A percentile compares a stretch with the other conserved stretches of the same genome.
These are phyloP conservation scores for Nomada flava DNA, from an alignment of 2,888 invertebrate genomes.

Conservation along the genomic window DNA sequence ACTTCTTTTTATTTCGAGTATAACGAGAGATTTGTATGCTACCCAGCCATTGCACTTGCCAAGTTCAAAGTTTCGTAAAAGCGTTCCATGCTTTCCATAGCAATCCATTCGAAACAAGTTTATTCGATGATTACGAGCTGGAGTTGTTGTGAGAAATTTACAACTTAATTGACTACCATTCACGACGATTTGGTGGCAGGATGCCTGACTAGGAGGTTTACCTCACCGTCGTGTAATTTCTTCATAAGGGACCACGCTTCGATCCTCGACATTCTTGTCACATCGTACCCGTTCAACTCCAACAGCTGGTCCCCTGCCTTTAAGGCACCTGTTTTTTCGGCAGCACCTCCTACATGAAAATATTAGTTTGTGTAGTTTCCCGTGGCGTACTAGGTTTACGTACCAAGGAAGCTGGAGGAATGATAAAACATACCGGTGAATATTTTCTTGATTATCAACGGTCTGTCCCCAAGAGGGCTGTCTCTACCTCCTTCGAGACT, in stretches of 20 bases:
- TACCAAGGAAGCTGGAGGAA: not conserved
- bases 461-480: constrained; percentile 95
- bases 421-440: constrained; percentile 92
- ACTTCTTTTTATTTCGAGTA: not conserved
- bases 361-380: not conserved
- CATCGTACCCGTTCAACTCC: constrained; percentile 92
- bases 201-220: constrained; percentile 87
- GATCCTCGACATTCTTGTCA: constrained; percentile 94
- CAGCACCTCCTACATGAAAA: constrained; percentile 90
- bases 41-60: not conserved
- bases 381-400: too few relatives aligned
- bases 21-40: not conserved
- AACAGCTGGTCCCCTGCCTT: constrained; percentile 95
- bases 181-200: constrained; percentile 83
- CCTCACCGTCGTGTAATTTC: constrained; percentile 93
- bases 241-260: constrained; percentile 98
- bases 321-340: constrained; percentile 93
- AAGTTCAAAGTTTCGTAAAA: not conserved
- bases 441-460: constrained; percentile 95
- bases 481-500: constrained; percentile 97
- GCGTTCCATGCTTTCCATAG: not conserved
- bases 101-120: not conserved
- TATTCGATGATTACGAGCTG: not conserved
- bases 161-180: constrained; percentile 73
- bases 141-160: constrained; percentile 18